Evolutionary conservation across 2,797 vertebrate genomes (phyloP).

Genomic region (Tinamus major): DNA sequence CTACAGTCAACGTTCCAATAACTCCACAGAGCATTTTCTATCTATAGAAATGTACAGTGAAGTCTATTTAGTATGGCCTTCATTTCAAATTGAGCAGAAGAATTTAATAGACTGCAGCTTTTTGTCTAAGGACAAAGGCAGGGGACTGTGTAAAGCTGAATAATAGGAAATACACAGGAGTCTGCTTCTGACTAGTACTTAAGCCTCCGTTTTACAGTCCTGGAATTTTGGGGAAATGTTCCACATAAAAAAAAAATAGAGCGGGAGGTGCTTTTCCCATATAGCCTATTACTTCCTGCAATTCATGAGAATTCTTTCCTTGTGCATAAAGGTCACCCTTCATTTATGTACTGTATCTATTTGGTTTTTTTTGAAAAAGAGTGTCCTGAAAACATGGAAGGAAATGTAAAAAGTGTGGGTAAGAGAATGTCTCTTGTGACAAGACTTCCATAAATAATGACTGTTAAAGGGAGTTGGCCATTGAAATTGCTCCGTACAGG

Average conservation of each 20-base stretch:
- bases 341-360: constrained; percentile 59
- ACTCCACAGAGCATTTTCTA: constrained; percentile 12
- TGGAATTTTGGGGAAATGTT: constrained; percentile 54
- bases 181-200: constrained; percentile 45
- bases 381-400: constrained; percentile 51
- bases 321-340: constrained; percentile 77
- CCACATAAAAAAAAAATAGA: constrained; percentile 28
- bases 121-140: constrained; percentile 51
- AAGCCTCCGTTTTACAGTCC: constrained; percentile 34
- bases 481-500: not conserved
- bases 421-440: not conserved
- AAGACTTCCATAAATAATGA: constrained; percentile 24
- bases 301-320: constrained; percentile 77
- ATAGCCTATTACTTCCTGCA: constrained; percentile 73
- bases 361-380: constrained; percentile 58
- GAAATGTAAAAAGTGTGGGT: constrained; percentile 25
- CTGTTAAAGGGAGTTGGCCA: not conserved
- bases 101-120: constrained; percentile 53
- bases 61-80: constrained; percentile 36
- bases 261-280: constrained; percentile 67
- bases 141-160: constrained; percentile 3
- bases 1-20: not conserved
- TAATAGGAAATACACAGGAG: constrained; percentile 40
- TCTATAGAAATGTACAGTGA: constrained; percentile 16
- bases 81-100: constrained; percentile 58